Base-by-base conservation (phyloP, 1,140 invertebrate species). In the Diuraphis noxia region DNA sequence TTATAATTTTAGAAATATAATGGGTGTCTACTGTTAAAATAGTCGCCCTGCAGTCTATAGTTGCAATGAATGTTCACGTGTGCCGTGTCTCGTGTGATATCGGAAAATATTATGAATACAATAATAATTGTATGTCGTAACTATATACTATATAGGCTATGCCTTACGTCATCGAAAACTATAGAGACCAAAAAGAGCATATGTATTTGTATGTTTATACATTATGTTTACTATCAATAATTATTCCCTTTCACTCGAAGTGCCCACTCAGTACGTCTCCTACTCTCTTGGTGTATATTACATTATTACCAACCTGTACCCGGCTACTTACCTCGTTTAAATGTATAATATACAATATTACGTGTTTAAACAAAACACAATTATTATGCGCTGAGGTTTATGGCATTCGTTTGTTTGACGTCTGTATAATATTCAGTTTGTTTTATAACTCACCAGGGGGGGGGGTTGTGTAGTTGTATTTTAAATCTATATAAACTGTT, bases 171-270 rank as follows among this genome's bases (percentile, higher is more conserved):
- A 30, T 82, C 38, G 5, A 40, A 40, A 40, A 82, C 38, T 38
- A 63, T n/a, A 30, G 79, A 41, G 40, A 82, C 25, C 79, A 82
- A 41, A 30, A 30, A 40, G 79, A 10, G 21, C 79, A 23, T 30
- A 82, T 25, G 25, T 63, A 63, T 30, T 10, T 63, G 4, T 63
- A 30, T 30, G 4, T 30, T 30, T 40, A 13, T 38, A 40, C 1
- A 82, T n/a, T 82, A 40, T 41, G 56, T 63, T 63, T 38, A 81
- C 36, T 10, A 21, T 49, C 46, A 38, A 7, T 40, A 82, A 38
- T 82, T 38, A 38, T 82, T 82, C 38, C 79, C 79, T 82, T 82
- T 82, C 79, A 82, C 38, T 41, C 25, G 79, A 40, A 81, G 38
- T 82, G 38, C 38, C 21, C 25, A 82, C 38, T 41, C 36, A 41